Evolutionary conservation across 1,140 invertebrate genomes (phyloP).

Genomic region (Gyrodactylus bullatarudis): DNA sequence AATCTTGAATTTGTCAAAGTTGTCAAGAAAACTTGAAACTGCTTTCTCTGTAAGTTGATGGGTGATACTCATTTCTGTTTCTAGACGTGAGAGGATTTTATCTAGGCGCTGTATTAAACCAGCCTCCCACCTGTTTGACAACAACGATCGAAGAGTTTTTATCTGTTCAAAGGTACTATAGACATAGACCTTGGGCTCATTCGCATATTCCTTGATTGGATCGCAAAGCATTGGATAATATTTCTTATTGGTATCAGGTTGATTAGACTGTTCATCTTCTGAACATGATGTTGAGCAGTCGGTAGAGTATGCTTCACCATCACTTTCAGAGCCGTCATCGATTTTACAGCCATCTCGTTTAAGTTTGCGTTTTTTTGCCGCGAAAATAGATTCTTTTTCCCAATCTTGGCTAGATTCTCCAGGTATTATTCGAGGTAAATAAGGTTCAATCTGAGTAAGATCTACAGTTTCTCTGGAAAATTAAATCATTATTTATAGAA

Average conservation of each 20-base stretch:
- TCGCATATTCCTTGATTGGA: not conserved
- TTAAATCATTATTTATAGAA: not conserved
- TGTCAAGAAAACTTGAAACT: not conserved
- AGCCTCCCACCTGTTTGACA: not conserved
- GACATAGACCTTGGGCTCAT: not conserved
- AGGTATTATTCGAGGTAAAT: not conserved
- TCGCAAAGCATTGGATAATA: not conserved
- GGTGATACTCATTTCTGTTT: not conserved
- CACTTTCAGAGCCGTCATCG: not conserved
- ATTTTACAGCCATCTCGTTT: not conserved
- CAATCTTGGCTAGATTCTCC: not conserved
- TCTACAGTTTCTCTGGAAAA: not conserved
- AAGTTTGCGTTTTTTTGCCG: not conserved
- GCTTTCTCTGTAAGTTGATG: not conserved
- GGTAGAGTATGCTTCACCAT: not conserved
- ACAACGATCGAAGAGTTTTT: not conserved
- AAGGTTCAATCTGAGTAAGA: not conserved
- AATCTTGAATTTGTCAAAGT: not conserved
- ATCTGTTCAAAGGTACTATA: not conserved
- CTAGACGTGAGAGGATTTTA: not conserved
- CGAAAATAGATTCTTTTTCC: not conserved
- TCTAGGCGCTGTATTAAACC: not conserved
- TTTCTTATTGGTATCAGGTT: not conserved
- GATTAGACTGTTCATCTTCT: too few species aligned
- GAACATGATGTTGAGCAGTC: not conserved